Percentiles rank a stretch among this genome's conserved stretches.
phyloP scores from a whole-genome alignment of 2,888 invertebrate genomes.

The Cheilosia vulpina region DNA sequence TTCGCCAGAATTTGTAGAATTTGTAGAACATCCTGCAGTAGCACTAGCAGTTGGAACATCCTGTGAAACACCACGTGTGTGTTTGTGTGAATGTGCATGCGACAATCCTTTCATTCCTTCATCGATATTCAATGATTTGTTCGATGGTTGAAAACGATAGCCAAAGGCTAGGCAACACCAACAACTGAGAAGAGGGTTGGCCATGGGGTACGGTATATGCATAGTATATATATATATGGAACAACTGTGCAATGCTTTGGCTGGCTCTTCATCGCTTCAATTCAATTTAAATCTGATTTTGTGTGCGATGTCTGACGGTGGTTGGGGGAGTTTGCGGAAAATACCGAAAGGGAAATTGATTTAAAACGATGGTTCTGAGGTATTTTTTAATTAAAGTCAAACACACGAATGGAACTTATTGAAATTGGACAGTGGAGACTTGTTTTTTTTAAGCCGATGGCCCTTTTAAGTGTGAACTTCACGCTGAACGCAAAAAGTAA shows the following conservation, averaged over 20 bases:
- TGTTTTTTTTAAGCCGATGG: not conserved
- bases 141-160: conserved; percentile 71
- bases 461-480: conserved; percentile 5
- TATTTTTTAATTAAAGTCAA: conserved; percentile 74
- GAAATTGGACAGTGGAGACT: conserved; percentile 45
- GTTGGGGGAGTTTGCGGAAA: not conserved
- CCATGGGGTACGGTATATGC: not conserved
- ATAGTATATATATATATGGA: conserved; percentile 47
- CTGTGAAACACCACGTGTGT: conserved; percentile 43
- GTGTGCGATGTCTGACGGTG: conserved; percentile 5
- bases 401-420: conserved; percentile 56
- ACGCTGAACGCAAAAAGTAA: conserved; percentile 2
- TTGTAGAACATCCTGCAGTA: conserved; percentile 72
- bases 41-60: conserved; percentile 54
- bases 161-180: conserved; percentile 65
- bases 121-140: conserved; percentile 75
- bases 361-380: conserved; percentile 73
- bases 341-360: conserved; percentile 68
- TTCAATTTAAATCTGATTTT: conserved; percentile 69
- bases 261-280: conserved; percentile 62
- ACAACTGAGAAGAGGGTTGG: not conserved
- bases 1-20: conserved; percentile 72
- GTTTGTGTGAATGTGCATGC: conserved; percentile 22
- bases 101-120: conserved; percentile 72
- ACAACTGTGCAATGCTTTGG: conserved; percentile 60